Base-by-base conservation (phyloP, 2,888 invertebrate genomes). In the Sclerodermus sp. region DNA sequence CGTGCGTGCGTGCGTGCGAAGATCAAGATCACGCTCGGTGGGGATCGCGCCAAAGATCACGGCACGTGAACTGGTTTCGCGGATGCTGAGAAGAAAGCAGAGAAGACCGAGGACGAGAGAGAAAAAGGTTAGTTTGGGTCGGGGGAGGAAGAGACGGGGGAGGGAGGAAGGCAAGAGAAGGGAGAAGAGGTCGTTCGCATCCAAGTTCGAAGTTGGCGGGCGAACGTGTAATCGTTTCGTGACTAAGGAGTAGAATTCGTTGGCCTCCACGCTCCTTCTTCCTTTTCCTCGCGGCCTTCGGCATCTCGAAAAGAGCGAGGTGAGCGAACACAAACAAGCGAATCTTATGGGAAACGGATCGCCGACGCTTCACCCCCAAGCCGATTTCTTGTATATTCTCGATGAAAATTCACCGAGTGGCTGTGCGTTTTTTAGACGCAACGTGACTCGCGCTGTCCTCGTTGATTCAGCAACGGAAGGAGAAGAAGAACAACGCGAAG, bases 51-150 rank as follows among this genome's bases (percentile, higher is more conserved):
- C 55, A 48, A 54, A 55, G 61, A 65, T 66, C 63, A 58, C 59
- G 52, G 59, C 60, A 57, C 67, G 66, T 71, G 73, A 74, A 74
- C 73, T 72, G 74, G 73, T 73, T 74, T 62, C 57, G 55, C 53
- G 51, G 60, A 61, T 56, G 56, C 34, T n/a, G 34, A 34, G 34
- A 34, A 34, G 34, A 34, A 34, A 12, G 34, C 42, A 36, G 46
- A 46, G 45, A 57, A 64, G 63, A 69, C 67, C 67, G 23, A 8
- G 23, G 23, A 8, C 4, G 23, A 8, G 23, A 8, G 23, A 23
- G 23, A 23, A 8, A 23, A 23, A 8, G 23, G 23, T 23, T 23
- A n/a, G n/a, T 8, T 8, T 23, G 23, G 23, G 23, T 23, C 4
- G 23, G 37, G 34, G 46, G 31, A 36, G 29, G 38, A 43, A 42